Evolutionary conservation across 1,140 invertebrate species (phyloP).

Genomic region (Hyposmocoma kahamanoa): DNA sequence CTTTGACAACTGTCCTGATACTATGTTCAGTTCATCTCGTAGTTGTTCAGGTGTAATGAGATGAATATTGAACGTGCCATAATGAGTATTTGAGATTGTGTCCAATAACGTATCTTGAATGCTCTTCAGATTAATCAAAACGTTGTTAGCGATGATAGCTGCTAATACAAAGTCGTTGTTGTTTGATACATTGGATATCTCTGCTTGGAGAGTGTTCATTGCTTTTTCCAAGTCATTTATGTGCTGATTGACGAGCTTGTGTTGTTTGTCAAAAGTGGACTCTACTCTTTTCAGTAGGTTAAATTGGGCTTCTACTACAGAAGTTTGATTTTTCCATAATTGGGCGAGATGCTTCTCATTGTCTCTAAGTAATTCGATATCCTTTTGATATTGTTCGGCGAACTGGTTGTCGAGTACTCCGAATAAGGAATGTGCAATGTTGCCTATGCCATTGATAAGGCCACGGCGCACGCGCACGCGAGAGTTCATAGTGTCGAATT

Average conservation of each 20-base stretch:
- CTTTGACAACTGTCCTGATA: conserved; percentile 10
- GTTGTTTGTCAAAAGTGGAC: conserved; percentile 5
- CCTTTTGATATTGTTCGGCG: conserved; percentile 13
- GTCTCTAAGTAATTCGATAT: conserved; percentile 5
- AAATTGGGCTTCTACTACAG: conserved; percentile 8
- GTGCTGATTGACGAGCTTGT: conserved; percentile 11
- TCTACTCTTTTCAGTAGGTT: conserved; percentile 10
- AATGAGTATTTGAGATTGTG: conserved; percentile 14
- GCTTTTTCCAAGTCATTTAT: background rate
- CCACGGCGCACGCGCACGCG: conserved; percentile 14
- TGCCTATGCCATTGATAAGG: conserved; percentile 20
- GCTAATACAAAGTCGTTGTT: conserved; percentile 9
- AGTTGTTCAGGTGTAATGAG: conserved; percentile 13
- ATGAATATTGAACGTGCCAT: conserved; percentile 16
- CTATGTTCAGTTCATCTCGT: conserved; percentile 8
- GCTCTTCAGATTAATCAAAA: conserved; percentile 9
- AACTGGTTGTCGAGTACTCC: conserved; percentile 9
- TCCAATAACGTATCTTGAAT: conserved; percentile 14
- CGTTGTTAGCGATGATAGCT: conserved; percentile 10
- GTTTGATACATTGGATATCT: conserved; percentile 6
- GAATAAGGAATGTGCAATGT: conserved; percentile 15
- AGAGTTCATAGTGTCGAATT: background rate
- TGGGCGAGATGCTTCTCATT: conserved; percentile 10
- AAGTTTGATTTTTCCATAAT: conserved; percentile 10
- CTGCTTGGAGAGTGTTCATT: background rate